A percentile compares a stretch with the other conserved stretches of the same genome.
Conservation (phyloP, 2,888 invertebrate genomes). For the Idaea biselata region DNA sequence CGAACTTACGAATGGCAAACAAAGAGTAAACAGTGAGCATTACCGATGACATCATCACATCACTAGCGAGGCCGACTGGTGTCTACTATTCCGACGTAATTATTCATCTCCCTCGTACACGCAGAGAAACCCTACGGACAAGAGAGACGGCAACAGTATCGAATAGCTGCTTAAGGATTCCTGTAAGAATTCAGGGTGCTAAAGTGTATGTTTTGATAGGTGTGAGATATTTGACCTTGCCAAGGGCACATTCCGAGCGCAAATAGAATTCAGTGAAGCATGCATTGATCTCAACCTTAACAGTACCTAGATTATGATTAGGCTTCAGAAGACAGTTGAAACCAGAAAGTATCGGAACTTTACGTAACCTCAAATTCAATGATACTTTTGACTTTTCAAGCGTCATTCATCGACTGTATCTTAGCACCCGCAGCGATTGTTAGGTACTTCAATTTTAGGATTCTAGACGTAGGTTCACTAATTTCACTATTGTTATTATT, state of each 20-base stretch:
- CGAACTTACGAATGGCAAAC: background rate
- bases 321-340: too few species aligned
- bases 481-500: too few species aligned
- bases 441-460: too few species aligned
- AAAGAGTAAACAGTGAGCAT: background rate
- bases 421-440: too few species aligned
- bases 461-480: too few species aligned
- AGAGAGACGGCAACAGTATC: constrained; percentile 18
- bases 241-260: constrained; percentile 15
- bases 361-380: too few species aligned
- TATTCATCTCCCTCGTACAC: constrained; percentile 19
- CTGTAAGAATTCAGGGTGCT: constrained; percentile 11
- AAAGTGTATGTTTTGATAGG: constrained; percentile 27
- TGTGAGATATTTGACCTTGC: constrained; percentile 22
- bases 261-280: constrained; percentile 6
- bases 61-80: constrained; percentile 1
- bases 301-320: too few species aligned
- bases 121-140: constrained; percentile 6
- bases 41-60: constrained; percentile 11
- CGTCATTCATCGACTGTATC: too few species aligned
- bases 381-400: too few species aligned
- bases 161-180: constrained; percentile 10
- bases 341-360: too few species aligned
- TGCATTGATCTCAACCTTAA: too few species aligned
- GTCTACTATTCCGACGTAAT: constrained; percentile 9